Evolutionary conservation across 2,888 invertebrate genomes (phyloP), one percentile per base, ranked within the genome.

Genomic region (Muscina levida): DNA sequence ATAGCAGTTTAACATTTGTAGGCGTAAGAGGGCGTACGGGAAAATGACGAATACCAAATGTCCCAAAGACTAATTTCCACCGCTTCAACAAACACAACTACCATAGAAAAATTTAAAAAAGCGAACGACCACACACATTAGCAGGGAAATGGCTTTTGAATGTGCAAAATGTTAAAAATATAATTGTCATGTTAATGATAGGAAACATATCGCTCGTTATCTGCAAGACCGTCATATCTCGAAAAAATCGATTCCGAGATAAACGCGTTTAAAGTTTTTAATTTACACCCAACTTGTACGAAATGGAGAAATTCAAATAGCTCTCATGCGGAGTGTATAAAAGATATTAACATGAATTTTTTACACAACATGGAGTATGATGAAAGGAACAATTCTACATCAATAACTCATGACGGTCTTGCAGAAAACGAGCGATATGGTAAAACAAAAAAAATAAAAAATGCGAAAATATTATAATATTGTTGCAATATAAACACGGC

Each of bases 111-210:
- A 71, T 24, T 57, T 44, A 15, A 22, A 39, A 42, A 26, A 59
- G 51, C 11, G 17, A 65, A 77, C 56, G 26, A 37, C 59, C 72
- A 31, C 46, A 22, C 62, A 62, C 62, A 11, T 19, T 22, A 42
- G 19, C 62, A 42, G 39, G 42, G 10, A 31, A 19, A 57, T 46
- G 8, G 19, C 13, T 48, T 66, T 59, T 39, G 37, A 74, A 71
- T 57, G 70, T 44, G 26, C 22, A 22, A 67, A 79, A 70, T 74
- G 59, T 59, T 44, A 72, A 72, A 37, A 53, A 6, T 19, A 37
- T 72, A 72, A 75, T 59, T 74, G 53, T 51, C 51, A 44, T 71
- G 44, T 53, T 59, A 67, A 72, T 62, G 59, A 75, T 65, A 72
- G 22, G 26, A 74, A 75, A 68, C 72, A 72, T 57, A n/a, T n/a